Evolutionary conservation across 2,113 vertebrate species (phyloP).

Genomic region (Colaptes auratus): DNA sequence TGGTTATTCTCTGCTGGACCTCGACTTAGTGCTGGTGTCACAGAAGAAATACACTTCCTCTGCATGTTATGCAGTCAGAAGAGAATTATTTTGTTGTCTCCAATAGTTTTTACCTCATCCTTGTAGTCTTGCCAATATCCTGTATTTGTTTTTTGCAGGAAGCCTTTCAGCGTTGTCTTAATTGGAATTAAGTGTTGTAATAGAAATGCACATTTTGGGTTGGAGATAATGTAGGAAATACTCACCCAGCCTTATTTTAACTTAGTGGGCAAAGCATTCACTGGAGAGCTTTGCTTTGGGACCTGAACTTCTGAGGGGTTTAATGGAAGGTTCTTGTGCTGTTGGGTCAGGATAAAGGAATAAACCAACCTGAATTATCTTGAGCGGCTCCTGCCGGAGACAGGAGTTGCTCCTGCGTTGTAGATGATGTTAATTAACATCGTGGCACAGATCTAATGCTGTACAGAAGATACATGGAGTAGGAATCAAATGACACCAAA

Average conservation of each 20-base stretch:
- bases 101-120: slow-evolving; percentile 54
- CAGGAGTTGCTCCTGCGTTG: not conserved
- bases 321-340: not conserved
- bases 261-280: not conserved
- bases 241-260: not conserved
- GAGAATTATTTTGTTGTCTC: slow-evolving; percentile 64
- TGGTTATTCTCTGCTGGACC: slow-evolving; percentile 18
- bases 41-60: slow-evolving; percentile 12
- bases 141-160: slow-evolving; percentile 70
- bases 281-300: not conserved
- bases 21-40: not conserved
- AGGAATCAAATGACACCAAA: not conserved
- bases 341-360: not conserved
- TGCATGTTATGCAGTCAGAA: slow-evolving; percentile 34
- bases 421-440: not conserved
- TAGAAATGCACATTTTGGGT: slow-evolving; percentile 26
- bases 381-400: not conserved
- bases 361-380: not conserved
- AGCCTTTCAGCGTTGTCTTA: slow-evolving; percentile 48
- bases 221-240: slow-evolving; percentile 34
- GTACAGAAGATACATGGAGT: not conserved
- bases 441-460: not conserved
- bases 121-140: slow-evolving; percentile 73
- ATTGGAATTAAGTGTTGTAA: slow-evolving; percentile 50
- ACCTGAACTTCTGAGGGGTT: not conserved